These are phyloP conservation scores for Nowickia ferox DNA, from an alignment of 2,888 invertebrate species.

Conservation along the genomic window DNA sequence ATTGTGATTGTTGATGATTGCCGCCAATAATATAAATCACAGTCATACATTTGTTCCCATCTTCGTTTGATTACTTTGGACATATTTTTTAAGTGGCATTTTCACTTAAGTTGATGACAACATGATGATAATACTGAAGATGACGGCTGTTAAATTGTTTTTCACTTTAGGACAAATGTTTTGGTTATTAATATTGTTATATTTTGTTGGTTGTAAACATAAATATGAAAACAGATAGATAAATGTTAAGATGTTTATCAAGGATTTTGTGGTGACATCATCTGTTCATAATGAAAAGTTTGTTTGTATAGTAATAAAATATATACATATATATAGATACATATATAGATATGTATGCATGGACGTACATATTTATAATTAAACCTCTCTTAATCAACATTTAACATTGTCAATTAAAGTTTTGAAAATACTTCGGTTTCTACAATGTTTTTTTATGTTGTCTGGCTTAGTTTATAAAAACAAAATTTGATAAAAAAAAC, in stretches of 20 bases:
- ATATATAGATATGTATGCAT: no score
- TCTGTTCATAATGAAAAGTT: slow-evolving; percentile 49
- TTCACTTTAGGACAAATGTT: slow-evolving; percentile 48
- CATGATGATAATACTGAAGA: slow-evolving; percentile 56
- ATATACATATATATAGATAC: background rate
- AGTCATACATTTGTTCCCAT: slow-evolving; percentile 26
- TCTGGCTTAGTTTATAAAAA: no score
- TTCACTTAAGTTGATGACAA: slow-evolving; percentile 71
- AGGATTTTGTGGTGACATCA: slow-evolving; percentile 66
- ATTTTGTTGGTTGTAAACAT: background rate
- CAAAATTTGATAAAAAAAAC: no score
- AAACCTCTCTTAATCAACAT: background rate
- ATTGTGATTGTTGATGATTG: slow-evolving; percentile 52
- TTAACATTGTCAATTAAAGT: background rate
- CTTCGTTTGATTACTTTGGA: slow-evolving; percentile 30
- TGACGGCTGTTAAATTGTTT: slow-evolving; percentile 57
- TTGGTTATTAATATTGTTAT: slow-evolving; percentile 53
- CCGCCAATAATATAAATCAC: slow-evolving; percentile 68
- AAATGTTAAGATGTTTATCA: slow-evolving; percentile 60
- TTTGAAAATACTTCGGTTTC: no score
- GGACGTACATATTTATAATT: background rate
- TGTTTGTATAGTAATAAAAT: slow-evolving; percentile 23
- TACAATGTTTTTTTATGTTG: no score
- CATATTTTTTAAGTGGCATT: slow-evolving; percentile 64
- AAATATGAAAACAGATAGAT: slow-evolving; percentile 2